Evolutionary conservation across 2,797 vertebrate species (phyloP), one percentile per base, ranked within the genome.

Genomic region (Brachymystax lenok): DNA sequence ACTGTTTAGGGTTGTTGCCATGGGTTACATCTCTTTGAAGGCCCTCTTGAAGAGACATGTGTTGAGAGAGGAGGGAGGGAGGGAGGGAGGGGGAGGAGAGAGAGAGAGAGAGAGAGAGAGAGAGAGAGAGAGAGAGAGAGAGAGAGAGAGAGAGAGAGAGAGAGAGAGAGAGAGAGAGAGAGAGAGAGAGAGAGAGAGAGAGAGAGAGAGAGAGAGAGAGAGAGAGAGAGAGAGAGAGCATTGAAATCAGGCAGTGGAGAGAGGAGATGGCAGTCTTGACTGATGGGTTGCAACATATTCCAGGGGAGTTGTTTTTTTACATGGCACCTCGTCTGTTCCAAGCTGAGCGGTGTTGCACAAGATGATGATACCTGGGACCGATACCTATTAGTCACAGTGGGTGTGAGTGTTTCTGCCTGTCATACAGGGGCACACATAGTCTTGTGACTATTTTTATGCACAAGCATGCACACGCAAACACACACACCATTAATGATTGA

Each of bases 1-100:
- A 74, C 51, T 78, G 78, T 82, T 70, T 79, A 51, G 69, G 68
- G 63, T 17, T 4, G 77, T 83, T 76, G 78, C 76, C 80, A 24
- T 51, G 71, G 64, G 30, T 16, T 79, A 64, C 71, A 2, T 69
- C 54, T 75, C 70, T 77, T 82, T 84, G 71, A 77, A 67, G 70
- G 0, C 75, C 73, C 24, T 66, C 17, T 54, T 64, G 5, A 74
- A 73, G 71, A 28, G 71, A 59, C 52, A 56, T 56, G 79, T 21
- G 76, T 51, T 46, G 27, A 77, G 28, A 71, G 73, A 79, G n/a
- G 56, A 74, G 28, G 78, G 71, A 35, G 30, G n/a, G n/a, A n/a
- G n/a, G n/a, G n/a, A n/a, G n/a, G n/a, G n/a, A n/a, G n/a, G n/a
- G n/a, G n/a, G n/a, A n/a, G n/a, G 33, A 33, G 33, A 33, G 33